Evolutionary conservation across 2,888 invertebrate species (phyloP), one percentile per base, ranked within the genome.

Genomic region (Epsilonema sp.): DNA sequence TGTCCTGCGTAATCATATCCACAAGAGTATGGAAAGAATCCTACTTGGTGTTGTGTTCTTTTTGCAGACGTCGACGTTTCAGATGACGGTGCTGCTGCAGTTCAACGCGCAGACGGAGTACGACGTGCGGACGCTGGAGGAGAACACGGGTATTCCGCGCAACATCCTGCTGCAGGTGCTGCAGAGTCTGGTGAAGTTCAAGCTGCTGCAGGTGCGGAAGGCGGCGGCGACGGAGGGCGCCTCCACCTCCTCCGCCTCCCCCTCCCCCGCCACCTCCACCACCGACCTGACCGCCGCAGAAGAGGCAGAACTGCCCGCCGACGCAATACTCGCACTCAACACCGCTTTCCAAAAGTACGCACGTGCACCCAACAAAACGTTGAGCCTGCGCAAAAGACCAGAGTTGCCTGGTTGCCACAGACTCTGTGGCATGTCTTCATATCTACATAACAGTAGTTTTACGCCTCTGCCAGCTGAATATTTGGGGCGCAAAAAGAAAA

Each of bases 21-120:
- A n/a, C n/a, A n/a, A n/a, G n/a, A n/a, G n/a, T n/a, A n/a, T n/a
- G n/a, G 31, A 31, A 31, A 16, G 16, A 16, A 31, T 8, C 16
- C 16, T 8, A 16, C 31, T 23, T 8, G 21, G 8, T 5, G n/a
- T n/a, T n/a, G n/a, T n/a, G n/a, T n/a, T n/a, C n/a, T n/a, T n/a
- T n/a, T n/a, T n/a, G 45, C 80, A 87, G 76, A 87, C 90, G 42
- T 90, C 92, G 58, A 94, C 94, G 39, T 87, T 90, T 72, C 97
- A 99, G 73, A 97, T 99, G 87, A 87, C 92, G 16, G 83, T 99
- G 45, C 73, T 99, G 41, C 71, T 97, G 48, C 87, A 90, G 70
- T 99, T 82, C 71, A 99, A 99, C 68, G 80, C 80, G 52, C 78
- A 80, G 62, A 80, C 80, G 11, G 74, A 77, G 45, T 89, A 84